Percentiles rank a stretch among this genome's conserved stretches.
These are phyloP conservation scores for Thalassarche chlororhynchos DNA, from an alignment of 2,113 vertebrate genomes.

Conservation along the genomic window DNA sequence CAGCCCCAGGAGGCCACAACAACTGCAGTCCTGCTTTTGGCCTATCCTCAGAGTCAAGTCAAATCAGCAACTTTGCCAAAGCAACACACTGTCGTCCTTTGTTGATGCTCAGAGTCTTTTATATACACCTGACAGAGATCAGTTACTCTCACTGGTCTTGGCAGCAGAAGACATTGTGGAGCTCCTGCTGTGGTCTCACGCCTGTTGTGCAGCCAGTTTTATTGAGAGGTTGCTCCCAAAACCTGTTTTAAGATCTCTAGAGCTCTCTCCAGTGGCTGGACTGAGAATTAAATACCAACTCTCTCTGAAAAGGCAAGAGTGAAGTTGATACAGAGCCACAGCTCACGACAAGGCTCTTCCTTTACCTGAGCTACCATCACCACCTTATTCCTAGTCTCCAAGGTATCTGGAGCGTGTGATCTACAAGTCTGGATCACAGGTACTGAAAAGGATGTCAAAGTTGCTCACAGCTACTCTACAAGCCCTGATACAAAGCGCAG, in stretches of 20 bases:
- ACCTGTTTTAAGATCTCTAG: background rate
- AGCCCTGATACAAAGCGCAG: background rate
- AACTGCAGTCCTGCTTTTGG: background rate
- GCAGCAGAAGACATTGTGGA: background rate
- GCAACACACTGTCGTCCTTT: background rate
- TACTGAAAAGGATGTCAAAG: background rate
- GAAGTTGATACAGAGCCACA: background rate
- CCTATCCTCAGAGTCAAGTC: background rate
- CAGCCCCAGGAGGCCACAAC: background rate
- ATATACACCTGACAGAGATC: background rate
- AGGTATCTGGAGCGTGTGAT: background rate
- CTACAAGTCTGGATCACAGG: background rate
- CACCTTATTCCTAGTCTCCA: background rate
- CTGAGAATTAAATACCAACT: background rate
- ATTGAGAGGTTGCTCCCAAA: background rate
- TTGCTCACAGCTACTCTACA: background rate
- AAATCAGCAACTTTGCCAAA: background rate
- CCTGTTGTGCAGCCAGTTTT: background rate
- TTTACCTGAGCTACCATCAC: background rate
- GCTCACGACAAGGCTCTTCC: background rate
- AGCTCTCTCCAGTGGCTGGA: slow-evolving; percentile 58
- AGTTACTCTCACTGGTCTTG: background rate
- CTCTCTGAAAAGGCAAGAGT: background rate
- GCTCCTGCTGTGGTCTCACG: background rate
- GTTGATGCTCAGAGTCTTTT: background rate